Evolutionary conservation across 2,888 invertebrate genomes (phyloP).

Genomic region (Geotrupes spiniger): DNA sequence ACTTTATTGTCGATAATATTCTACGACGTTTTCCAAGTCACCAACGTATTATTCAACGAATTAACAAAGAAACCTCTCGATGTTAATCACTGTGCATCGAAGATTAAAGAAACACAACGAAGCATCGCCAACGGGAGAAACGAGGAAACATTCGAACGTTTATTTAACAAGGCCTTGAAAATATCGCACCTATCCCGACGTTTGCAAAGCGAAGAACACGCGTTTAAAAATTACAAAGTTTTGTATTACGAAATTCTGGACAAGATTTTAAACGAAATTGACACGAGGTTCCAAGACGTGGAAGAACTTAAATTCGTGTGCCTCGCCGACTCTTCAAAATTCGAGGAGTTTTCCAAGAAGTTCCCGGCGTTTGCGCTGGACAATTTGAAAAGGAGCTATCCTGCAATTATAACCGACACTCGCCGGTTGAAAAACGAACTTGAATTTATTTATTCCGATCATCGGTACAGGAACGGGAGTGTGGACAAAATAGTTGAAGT

Average conservation of each 20-base stretch:
- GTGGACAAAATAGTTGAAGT: too few relatives aligned
- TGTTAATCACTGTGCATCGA: too few relatives aligned
- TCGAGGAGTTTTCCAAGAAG: constrained; percentile 12
- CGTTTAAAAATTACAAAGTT: constrained; percentile 10
- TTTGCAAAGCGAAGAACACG: constrained; percentile 13
- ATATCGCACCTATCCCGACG: too few relatives aligned
- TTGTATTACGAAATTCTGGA: constrained; percentile 15
- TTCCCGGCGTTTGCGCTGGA: too few relatives aligned
- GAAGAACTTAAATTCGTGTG: constrained; percentile 17
- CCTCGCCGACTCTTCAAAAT: constrained; percentile 10
- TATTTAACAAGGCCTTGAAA: too few relatives aligned
- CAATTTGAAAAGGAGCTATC: too few relatives aligned
- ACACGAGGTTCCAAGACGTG: constrained; percentile 11
- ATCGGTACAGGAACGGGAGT: too few relatives aligned
- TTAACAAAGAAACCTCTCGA: too few relatives aligned
- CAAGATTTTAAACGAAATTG: constrained; percentile 14
- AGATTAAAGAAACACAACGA: too few relatives aligned
- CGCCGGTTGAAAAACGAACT: constrained; percentile 13
- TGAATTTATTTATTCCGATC: constrained; percentile 9
- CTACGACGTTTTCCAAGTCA: constrained; percentile 26
- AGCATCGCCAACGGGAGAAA: too few relatives aligned
- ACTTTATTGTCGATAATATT: constrained; percentile 26
- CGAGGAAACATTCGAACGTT: too few relatives aligned
- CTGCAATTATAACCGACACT: not conserved
- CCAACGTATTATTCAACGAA: constrained; percentile 14